Evolutionary conservation across 2,888 invertebrate genomes (phyloP).

Genomic region (Orchesella flavescens): DNA sequence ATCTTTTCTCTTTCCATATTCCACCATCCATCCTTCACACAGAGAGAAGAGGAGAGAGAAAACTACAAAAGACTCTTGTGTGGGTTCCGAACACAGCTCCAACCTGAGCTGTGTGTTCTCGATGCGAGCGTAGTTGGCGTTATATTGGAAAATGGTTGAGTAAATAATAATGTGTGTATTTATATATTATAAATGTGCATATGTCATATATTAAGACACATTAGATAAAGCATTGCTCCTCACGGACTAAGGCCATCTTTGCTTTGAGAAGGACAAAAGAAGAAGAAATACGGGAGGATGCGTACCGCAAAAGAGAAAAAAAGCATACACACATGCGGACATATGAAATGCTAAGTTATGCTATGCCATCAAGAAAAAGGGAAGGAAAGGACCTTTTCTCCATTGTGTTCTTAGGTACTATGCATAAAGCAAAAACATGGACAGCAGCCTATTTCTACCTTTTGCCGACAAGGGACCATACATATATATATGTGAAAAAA

Average conservation of each 20-base stretch:
- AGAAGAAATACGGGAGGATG: too few relatives aligned
- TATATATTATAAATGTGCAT: conserved; percentile 28
- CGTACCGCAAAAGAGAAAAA: conserved; percentile 33
- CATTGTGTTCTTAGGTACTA: conserved; percentile 10
- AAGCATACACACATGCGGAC: not conserved
- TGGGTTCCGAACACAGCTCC: too few relatives aligned
- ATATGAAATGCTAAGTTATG: too few relatives aligned
- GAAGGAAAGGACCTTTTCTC: conserved; percentile 5
- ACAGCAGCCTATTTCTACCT: not conserved
- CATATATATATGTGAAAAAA: conserved; percentile 7
- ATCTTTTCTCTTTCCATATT: not conserved
- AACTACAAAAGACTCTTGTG: too few relatives aligned
- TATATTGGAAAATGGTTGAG: conserved; percentile 19
- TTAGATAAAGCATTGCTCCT: conserved; percentile 43
- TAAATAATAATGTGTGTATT: conserved; percentile 6
- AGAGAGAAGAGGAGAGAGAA: not conserved
- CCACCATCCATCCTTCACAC: not conserved
- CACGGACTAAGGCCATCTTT: not conserved
- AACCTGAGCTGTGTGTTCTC: not conserved
- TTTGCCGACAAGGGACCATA: conserved; percentile 18
- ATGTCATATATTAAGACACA: conserved; percentile 32
- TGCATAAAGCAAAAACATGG: conserved; percentile 9
- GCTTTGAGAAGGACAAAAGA: too few relatives aligned
- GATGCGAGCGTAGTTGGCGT: not conserved
- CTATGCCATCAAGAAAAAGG: conserved; percentile 10